Conservation (phyloP, 1,140 invertebrate genomes). For the Musca domestica region DNA sequence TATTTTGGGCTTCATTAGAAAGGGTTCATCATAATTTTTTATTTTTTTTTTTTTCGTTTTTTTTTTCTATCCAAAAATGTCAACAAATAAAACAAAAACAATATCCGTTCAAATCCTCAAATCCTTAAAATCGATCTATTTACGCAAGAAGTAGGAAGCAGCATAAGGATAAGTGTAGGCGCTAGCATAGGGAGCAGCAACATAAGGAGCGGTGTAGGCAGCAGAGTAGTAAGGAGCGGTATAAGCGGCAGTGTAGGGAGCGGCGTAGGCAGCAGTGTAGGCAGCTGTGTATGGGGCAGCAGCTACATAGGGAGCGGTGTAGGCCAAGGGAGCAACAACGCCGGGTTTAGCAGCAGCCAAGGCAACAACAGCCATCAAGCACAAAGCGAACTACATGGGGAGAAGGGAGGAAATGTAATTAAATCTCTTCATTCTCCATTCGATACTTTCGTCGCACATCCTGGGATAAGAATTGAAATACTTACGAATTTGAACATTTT, state of each 20-base stretch:
- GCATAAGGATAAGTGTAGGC: neutral
- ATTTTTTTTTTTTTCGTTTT: no score
- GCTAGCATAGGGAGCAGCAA: neutral
- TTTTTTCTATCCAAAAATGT: no score
- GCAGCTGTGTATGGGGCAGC: slow-evolving; percentile 31
- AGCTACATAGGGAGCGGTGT: slow-evolving; percentile 12
- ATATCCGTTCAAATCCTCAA: slow-evolving; percentile 22
- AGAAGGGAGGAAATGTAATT: neutral
- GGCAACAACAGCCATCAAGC: slow-evolving; percentile 44
- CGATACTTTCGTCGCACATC: neutral
- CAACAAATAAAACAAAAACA: slow-evolving; percentile 8
- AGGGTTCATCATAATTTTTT: no score
- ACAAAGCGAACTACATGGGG: slow-evolving; percentile 40
- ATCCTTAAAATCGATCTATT: slow-evolving; percentile 22
- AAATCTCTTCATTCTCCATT: neutral
- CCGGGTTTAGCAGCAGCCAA: slow-evolving; percentile 45
- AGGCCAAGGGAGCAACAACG: slow-evolving; percentile 34
- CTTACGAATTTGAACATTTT: slow-evolving; percentile 54
- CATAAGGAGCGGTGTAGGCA: slow-evolving; percentile 15
- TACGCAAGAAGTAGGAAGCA: neutral
- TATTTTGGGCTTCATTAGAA: no score
- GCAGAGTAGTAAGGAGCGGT: slow-evolving; percentile 8
- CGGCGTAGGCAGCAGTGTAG: slow-evolving; percentile 26
- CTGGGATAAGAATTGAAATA: slow-evolving; percentile 9
- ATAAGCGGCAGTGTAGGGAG: slow-evolving; percentile 21